phyloP scores from a whole-genome alignment of 2,113 vertebrate species.

The Brachyhypopomus occidentalis region DNA sequence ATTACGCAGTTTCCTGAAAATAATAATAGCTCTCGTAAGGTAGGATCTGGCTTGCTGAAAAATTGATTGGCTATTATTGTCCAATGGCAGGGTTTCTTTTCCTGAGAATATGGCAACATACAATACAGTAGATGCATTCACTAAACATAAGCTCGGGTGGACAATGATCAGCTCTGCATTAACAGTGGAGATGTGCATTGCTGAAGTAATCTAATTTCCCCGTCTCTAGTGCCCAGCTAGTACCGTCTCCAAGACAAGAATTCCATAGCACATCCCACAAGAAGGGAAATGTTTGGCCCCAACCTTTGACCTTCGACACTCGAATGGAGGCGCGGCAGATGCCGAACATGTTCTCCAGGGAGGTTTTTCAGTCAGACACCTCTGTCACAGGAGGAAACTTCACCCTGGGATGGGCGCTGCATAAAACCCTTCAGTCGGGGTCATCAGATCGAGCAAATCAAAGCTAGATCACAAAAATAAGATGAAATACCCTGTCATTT shows the following conservation, averaged over 20 bases:
- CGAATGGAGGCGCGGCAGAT: slow-evolving; percentile 52
- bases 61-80: too few relatives aligned
- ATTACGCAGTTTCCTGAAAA: too few relatives aligned
- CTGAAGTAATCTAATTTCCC: slow-evolving; percentile 16
- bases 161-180: neutral
- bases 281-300: slow-evolving; percentile 61
- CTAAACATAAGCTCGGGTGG: too few relatives aligned
- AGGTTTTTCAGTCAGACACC: slow-evolving; percentile 48
- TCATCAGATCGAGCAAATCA: neutral
- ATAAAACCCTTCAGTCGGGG: neutral
- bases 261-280: slow-evolving; percentile 54
- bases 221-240: slow-evolving; percentile 34
- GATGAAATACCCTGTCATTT: neutral
- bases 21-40: too few relatives aligned
- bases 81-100: too few relatives aligned
- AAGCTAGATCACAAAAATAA: neutral
- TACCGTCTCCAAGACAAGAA: slow-evolving; percentile 42
- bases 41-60: too few relatives aligned
- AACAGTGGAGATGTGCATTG: slow-evolving; percentile 4
- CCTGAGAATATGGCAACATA: too few relatives aligned
- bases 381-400: slow-evolving; percentile 31
- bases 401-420: neutral
- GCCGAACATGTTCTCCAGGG: slow-evolving; percentile 38
- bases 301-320: slow-evolving; percentile 58
- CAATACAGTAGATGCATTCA: too few relatives aligned